Evolutionary conservation across 2,888 invertebrate genomes (phyloP), one percentile per base, ranked within the genome.

Genomic region (Caprella mutica): DNA sequence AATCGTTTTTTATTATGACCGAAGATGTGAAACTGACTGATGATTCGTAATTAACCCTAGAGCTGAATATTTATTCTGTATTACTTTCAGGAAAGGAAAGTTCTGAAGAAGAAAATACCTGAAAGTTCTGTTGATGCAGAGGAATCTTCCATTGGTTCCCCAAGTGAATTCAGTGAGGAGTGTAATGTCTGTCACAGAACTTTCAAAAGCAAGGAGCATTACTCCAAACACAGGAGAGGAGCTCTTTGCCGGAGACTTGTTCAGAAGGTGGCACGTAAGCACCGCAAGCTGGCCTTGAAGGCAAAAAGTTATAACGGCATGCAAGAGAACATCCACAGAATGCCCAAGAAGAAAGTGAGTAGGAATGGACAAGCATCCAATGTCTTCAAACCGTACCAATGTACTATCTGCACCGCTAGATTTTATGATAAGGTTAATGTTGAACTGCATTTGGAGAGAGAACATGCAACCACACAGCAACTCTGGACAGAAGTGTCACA

Each of bases 401-500:
- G 64, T 48, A 60, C 48, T 14, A 42, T 64, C 40, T 64, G 64
- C 33, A 60, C 60, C 27, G 60, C 64, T 5, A 60, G 58, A 38
- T 64, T 64, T 56, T 60, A 39, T 43, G 64, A 64, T 44, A 58
- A 60, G 26, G 64, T 60, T 12, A 64, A 64, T 43, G 59, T 64
- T 17, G 64, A 64, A 30, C 44, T 64, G n/a, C 64, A 64, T 27
- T 30, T 60, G n/a, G 64, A 64, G 30, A 58, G 64, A 30, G 55
- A 53, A 17, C 64, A 64, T 54, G 48, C 57, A 21, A 59, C 56
- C n/a, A 44, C 40, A 6, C 57, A 59, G 40, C 55, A 55, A 26
- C 51, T 64, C 14, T 64, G 64, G 64, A 56, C 56, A 12, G 58
- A 62, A 39, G 42, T 58, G 26, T 40, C 60, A 14, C 48, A 52